Conservation (phyloP, 2,113 vertebrate species). For the Tringa solitaria region DNA sequence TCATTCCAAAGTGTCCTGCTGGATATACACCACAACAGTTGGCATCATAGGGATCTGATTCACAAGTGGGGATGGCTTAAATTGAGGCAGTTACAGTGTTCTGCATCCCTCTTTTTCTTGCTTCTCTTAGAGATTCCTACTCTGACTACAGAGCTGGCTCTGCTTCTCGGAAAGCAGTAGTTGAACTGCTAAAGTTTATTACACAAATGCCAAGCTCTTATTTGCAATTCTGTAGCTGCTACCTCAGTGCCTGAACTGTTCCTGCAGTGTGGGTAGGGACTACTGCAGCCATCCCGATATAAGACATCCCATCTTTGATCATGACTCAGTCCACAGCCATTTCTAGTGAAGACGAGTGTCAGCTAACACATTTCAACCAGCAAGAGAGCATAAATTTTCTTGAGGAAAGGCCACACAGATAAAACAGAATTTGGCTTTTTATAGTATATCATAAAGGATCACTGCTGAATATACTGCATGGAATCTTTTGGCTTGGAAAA, state of each 20-base stretch:
- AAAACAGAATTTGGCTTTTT: conserved; percentile 40
- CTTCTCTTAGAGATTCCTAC: conserved; percentile 14
- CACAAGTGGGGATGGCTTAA: background rate
- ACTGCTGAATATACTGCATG: background rate
- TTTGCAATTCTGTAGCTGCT: conserved; percentile 64
- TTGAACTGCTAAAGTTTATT: conserved; percentile 59
- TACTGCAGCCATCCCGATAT: conserved; percentile 30
- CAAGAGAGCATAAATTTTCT: conserved; percentile 51
- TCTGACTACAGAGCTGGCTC: conserved; percentile 33
- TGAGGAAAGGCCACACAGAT: conserved; percentile 32
- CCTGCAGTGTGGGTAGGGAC: conserved; percentile 52
- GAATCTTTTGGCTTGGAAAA: conserved; percentile 10
- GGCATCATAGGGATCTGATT: background rate
- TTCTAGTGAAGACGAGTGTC: conserved; percentile 42
- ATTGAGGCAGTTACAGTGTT: background rate
- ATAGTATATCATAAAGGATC: conserved; percentile 27
- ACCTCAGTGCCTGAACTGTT: conserved; percentile 55
- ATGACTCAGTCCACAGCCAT: conserved; percentile 57
- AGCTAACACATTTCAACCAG: conserved; percentile 57
- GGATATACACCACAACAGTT: background rate
- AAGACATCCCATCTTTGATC: conserved; percentile 45
- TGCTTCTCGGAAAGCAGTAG: conserved; percentile 4
- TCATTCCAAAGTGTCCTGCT: background rate
- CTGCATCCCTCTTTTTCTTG: background rate
- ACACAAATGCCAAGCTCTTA: conserved; percentile 66